Base-by-base conservation (phyloP, 2,888 invertebrate species). In the Lamellibrachia satsuma region DNA sequence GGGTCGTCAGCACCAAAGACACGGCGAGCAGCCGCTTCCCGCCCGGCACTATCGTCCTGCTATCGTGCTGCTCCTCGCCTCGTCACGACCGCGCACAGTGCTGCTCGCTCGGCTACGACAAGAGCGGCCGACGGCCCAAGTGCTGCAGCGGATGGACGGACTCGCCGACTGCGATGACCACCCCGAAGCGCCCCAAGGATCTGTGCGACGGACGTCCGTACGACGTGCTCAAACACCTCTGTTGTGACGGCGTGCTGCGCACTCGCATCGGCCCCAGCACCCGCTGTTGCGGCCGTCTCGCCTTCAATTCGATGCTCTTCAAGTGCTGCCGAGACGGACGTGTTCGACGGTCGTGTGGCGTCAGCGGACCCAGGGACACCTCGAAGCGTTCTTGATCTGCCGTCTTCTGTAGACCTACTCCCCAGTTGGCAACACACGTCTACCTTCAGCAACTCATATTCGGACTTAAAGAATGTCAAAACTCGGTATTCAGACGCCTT, bases 261-360 rank as follows among this genome's bases (percentile, higher is more conserved):
- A 75, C 75, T n/a, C 75, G 75, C 75, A 75, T 75, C 22, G 75
- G 75, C 11, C 75, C 75, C 3, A 75, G 75, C 75, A 75, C 75
- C 75, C 75, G 75, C 11, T 75, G 75, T 22, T 75, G 75, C 22
- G 75, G 75, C 75, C 75, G 22, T 4, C 75, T 75, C 22, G 75
- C n/a, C 15, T 75, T 22, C 75, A 75, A 75, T n/a, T 75, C 75
- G 75, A 11, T 75, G 75, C 75, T 75, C 75, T n/a, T 75, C 75
- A 75, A 75, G 75, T 75, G 75, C 75, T 75, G 75, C 75, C 75
- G 75, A 6, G 75, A 75, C 75, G 75, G 75, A 75, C 75, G 75
- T 6, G 75, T 75, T 6, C 15, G 75, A 15, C 75, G 75, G 6
- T 75, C 75, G 75, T 75, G 75, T 22, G 75, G 75, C n/a, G 75